Evolutionary conservation across 2,797 vertebrate genomes (phyloP), one percentile per base, ranked within the genome.

Genomic region (Gymnodraco acuticeps): DNA sequence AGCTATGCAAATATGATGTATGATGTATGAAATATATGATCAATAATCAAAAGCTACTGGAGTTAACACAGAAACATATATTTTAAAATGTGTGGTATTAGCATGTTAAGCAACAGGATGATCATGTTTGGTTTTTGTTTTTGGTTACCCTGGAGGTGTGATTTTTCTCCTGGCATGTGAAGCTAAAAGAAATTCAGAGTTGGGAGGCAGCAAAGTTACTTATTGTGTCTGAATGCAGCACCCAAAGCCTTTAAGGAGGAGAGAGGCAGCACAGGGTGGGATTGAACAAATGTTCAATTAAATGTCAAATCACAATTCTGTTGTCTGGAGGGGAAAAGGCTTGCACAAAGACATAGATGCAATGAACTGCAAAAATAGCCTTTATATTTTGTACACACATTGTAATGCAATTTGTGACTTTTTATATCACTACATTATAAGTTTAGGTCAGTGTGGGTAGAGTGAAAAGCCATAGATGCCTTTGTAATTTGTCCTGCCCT

Each of bases 311-410:
- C 78, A 80, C 42, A 80, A 42, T 48, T 60, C 60, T 68, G 56
- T 68, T 54, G n/a, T 70, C 64, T 50, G 60, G 31, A 62, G 60
- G 59, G 59, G 61, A 69, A 81, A 83, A 72, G 53, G 69, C 80
- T 84, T 80, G 75, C 81, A 50, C 47, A 66, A 27, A 72, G 27
- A 27, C 27, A 27, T 27, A 70, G 53, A 54, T 78, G 65, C 74
- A 56, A 50, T 75, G 81, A 75, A 66, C 66, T 84, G 73, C 75
- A 61, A 51, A 71, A 82, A 72, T 79, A 64, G 79, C 67, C 64
- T 83, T 87, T 89, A 86, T 92, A 90, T 91, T 90, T 92, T 16
- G 87, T 92, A 87, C 86, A 82, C 74, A 87, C 77, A 82, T 81
- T 81, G 70, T 70, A 67, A 77, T 84, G 76, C 83, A 79, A 87